Conservation (phyloP, 2,113 vertebrate species). For the Pithys albifrons region DNA sequence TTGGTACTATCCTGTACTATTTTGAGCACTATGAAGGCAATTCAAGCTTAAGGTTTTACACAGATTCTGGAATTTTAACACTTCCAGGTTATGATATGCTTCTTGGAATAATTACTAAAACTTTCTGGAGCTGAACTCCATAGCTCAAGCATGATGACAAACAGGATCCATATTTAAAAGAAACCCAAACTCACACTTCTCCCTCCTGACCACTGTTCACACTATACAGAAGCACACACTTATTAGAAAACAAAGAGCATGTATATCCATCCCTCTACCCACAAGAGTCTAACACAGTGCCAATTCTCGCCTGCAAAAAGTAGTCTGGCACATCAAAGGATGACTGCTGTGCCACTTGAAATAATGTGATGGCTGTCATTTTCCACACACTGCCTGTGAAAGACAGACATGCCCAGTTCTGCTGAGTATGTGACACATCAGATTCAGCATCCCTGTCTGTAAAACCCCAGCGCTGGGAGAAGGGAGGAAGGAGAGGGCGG, state of each 20-base stretch:
- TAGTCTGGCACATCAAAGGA: background rate
- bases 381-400: background rate
- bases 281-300: background rate
- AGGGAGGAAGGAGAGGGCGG: background rate
- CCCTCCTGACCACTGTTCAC: background rate
- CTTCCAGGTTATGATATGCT: background rate
- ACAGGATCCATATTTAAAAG: background rate
- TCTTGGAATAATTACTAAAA: background rate
- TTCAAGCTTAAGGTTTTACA: background rate
- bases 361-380: background rate
- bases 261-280: background rate
- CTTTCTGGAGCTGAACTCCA: background rate
- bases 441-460: background rate
- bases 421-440: accelerated
- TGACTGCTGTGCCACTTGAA: background rate
- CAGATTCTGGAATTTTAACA: background rate
- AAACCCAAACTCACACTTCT: background rate
- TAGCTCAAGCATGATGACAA: background rate
- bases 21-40: background rate
- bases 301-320: background rate
- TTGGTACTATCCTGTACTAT: background rate
- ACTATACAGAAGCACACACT: background rate
- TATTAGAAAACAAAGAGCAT: background rate
- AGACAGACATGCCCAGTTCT: background rate
- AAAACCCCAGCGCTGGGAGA: background rate